Percentiles rank a stretch among this genome's conserved stretches.
Conservation (phyloP, 1,140 invertebrate species). For the Drosophila truncata region DNA sequence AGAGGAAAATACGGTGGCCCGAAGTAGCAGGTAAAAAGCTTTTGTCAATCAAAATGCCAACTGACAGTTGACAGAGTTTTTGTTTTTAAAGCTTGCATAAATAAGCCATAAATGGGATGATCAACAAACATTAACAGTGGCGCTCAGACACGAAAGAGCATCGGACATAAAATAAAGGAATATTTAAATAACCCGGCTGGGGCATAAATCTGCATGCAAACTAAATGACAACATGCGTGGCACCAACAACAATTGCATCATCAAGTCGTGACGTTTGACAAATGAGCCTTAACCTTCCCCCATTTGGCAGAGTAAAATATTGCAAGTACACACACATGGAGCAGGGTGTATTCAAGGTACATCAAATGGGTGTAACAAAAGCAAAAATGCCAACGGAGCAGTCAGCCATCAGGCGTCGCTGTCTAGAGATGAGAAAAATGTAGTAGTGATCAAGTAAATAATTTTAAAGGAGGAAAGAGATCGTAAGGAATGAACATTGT, state of each 20-base stretch:
- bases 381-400: constrained; percentile 64
- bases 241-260: constrained; percentile 78
- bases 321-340: constrained; percentile 52
- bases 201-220: constrained; percentile 76
- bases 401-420: constrained; percentile 24
- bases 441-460: neutral
- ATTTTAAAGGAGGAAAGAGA: no score
- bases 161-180: constrained; percentile 40
- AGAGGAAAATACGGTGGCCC: constrained; percentile 14
- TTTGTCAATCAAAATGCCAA: constrained; percentile 54
- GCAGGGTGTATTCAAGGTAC: constrained; percentile 67
- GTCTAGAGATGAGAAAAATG: constrained; percentile 16
- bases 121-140: constrained; percentile 18
- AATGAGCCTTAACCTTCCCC: constrained; percentile 65
- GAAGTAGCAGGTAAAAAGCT: constrained; percentile 49
- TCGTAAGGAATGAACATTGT: no score
- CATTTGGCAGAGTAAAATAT: constrained; percentile 75
- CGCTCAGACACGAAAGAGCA: constrained; percentile 3
- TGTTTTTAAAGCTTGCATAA: constrained; percentile 62
- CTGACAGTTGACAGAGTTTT: constrained; percentile 76
- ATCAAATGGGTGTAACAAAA: constrained; percentile 79
- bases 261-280: constrained; percentile 82
- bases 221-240: constrained; percentile 64
- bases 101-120: constrained; percentile 73
- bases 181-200: constrained; percentile 68